These are phyloP conservation scores for Phymatocera aterrima DNA, from an alignment of 2,888 invertebrate genomes.

Conservation along the genomic window DNA sequence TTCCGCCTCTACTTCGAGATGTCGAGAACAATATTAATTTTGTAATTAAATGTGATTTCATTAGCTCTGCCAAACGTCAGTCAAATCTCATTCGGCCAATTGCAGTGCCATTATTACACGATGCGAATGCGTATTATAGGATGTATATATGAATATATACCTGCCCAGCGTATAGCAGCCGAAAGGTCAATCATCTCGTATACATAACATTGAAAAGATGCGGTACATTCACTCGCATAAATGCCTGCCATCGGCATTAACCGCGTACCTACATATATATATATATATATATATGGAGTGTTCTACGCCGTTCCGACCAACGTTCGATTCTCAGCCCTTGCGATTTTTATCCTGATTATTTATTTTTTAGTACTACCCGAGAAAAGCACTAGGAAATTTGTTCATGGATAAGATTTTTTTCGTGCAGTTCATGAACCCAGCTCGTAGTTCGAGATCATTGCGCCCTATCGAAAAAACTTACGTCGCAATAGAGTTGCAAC, in stretches of 20 bases:
- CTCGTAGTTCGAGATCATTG: too few species aligned
- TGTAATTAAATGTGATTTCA: slow-evolving; percentile 37
- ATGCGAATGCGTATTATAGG: slow-evolving; percentile 14
- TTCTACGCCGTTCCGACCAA: too few species aligned
- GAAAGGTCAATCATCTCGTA: slow-evolving; percentile 29
- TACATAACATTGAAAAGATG: slow-evolving; percentile 2
- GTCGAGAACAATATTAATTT: slow-evolving; percentile 21
- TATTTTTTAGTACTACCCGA: too few species aligned
- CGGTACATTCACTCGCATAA: slow-evolving; percentile 27
- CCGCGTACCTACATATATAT: background rate
- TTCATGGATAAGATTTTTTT: too few species aligned
- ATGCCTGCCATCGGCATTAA: background rate
- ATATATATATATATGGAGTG: too few species aligned
- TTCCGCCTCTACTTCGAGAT: slow-evolving; percentile 30
- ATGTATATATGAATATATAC: background rate
- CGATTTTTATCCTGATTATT: too few species aligned
- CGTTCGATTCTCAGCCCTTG: too few species aligned
- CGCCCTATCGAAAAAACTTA: too few species aligned
- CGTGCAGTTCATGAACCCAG: too few species aligned
- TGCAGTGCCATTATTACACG: slow-evolving; percentile 18
- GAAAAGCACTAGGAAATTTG: too few species aligned
- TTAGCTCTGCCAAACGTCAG: slow-evolving; percentile 14
- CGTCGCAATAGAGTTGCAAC: too few species aligned
- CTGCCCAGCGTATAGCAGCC: slow-evolving; percentile 8
- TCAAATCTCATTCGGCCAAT: slow-evolving; percentile 7